Conservation (phyloP, 1,140 invertebrate species). For the Cepaea nemoralis region DNA sequence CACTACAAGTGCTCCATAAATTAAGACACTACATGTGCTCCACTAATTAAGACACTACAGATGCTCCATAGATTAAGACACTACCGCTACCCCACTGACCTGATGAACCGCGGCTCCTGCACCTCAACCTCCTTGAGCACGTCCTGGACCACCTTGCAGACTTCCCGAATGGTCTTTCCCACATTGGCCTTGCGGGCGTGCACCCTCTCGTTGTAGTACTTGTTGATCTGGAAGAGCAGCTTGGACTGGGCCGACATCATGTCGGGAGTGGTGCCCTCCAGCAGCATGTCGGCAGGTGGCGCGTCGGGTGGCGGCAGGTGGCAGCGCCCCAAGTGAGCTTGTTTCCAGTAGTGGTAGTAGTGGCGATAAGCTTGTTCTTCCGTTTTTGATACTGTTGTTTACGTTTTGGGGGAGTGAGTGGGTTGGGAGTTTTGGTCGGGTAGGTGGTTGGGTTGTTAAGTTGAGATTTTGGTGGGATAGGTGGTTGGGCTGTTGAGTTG, state of each 20-base stretch:
- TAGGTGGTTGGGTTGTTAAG: no score
- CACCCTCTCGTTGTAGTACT: slow-evolving; percentile 92
- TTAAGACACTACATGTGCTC: no score
- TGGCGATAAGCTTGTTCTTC: neutral
- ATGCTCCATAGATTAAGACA: no score
- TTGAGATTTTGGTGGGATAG: no score
- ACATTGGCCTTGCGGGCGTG: slow-evolving; percentile 85
- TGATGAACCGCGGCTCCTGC: slow-evolving; percentile 95
- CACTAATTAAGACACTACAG: no score
- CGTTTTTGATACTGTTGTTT: neutral
- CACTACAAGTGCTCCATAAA: no score
- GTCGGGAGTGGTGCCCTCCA: slow-evolving; percentile 64
- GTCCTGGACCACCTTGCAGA: slow-evolving; percentile 95
- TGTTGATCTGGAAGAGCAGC: slow-evolving; percentile 93
- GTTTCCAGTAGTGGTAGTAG: neutral
- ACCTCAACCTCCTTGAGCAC: slow-evolving; percentile 96
- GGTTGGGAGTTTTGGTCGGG: no score
- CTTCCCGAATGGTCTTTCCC: slow-evolving; percentile 87
- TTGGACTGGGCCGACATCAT: slow-evolving; percentile 73
- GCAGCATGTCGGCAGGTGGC: slow-evolving; percentile 52
- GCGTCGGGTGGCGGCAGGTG: neutral
- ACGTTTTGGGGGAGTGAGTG: no score
- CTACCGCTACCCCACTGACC: no score
- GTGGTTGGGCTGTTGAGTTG: no score
- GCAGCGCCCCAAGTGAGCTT: neutral